Base-by-base conservation (phyloP, 2,113 vertebrate genomes). In the Hemichromis elongatus region DNA sequence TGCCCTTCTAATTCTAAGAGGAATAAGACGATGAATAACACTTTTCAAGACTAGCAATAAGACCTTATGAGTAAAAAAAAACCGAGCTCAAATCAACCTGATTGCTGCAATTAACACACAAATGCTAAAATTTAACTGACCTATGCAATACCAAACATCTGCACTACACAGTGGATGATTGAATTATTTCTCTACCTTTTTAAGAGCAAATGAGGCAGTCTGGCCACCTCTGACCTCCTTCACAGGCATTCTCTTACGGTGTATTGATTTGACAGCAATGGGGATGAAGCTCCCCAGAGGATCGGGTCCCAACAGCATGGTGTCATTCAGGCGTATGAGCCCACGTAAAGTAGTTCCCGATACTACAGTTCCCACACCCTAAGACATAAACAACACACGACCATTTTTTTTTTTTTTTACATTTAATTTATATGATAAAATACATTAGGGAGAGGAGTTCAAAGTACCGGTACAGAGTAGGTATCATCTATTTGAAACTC, bases 401-500 rank as follows among this genome's bases (percentile, higher is more conserved):
- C 6, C 4, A 1, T 19, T 3, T 18, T 28, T 1, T 19, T 3
- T 18, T 28, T 21, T 35, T 26, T 52, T 55, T 5, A 37, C 45
- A 52, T 28, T 6, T 26, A 24, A 21, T 56, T 24, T 21, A 19
- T n/a, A 37, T 0, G 35, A 40, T 59, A 11, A 79, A 85, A 70
- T 45, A 12, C 3, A 52, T 45, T 68, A 47, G 28, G 9, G 18
- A 47, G 8, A n/a, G 5, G 19, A 6, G 16, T 68, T 82, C n/a
- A 16, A 3, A 10, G 33, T 93, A 99, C 99, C 54, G 99, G 99
- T n/a, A 99, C 99, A 40, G 99, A 99, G 92, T 99, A 99, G 42
- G 99, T 99, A 91, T 99, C 99, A 0, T 99, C 99, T 89, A 99
- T 99, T 96, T 99, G 99, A 84, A 99, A 99, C 95, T 99, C 99